Percentiles rank a stretch among this genome's conserved stretches.
Evolutionary conservation across 1,140 invertebrate species (phyloP).

Genomic region (Zaprionus vittiger): DNA sequence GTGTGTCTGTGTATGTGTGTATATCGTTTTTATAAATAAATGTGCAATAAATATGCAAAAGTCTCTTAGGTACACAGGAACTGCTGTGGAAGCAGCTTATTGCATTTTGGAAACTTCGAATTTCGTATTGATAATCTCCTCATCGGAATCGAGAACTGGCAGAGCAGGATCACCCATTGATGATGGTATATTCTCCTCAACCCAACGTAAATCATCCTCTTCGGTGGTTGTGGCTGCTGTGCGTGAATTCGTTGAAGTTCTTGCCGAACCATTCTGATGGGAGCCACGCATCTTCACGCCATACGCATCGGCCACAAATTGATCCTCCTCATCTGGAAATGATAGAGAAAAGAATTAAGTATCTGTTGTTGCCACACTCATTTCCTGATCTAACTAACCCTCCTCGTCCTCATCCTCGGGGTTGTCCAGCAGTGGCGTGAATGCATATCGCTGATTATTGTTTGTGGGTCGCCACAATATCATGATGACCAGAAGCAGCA

Average conservation of each 20-base stretch:
- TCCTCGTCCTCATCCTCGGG: constrained; percentile 92
- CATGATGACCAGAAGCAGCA: constrained; percentile 95
- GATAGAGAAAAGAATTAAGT: background rate
- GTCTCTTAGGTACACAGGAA: constrained; percentile 70
- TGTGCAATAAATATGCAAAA: constrained; percentile 54
- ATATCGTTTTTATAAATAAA: constrained; percentile 46
- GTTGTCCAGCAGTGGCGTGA: constrained; percentile 95
- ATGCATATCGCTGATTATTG: constrained; percentile 97
- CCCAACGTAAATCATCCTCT: constrained; percentile 95
- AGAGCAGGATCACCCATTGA: constrained; percentile 90
- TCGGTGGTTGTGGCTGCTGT: constrained; percentile 85
- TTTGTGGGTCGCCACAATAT: constrained; percentile 96
- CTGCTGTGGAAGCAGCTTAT: constrained; percentile 59
- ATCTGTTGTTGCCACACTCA: background rate
- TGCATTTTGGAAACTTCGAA: constrained; percentile 97
- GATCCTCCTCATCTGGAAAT: constrained; percentile 88
- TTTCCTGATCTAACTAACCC: constrained; percentile 43
- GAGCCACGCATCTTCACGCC: constrained; percentile 91
- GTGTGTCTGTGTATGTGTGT: background rate
- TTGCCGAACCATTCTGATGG: constrained; percentile 62
- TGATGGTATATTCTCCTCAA: constrained; percentile 95
- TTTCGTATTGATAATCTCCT: constrained; percentile 94
- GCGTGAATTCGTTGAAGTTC: constrained; percentile 58
- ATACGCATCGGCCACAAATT: constrained; percentile 93
- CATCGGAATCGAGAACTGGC: constrained; percentile 94